These are phyloP conservation scores for Monochamus saltuarius DNA, from an alignment of 1,140 invertebrate genomes.

Conservation along the genomic window DNA sequence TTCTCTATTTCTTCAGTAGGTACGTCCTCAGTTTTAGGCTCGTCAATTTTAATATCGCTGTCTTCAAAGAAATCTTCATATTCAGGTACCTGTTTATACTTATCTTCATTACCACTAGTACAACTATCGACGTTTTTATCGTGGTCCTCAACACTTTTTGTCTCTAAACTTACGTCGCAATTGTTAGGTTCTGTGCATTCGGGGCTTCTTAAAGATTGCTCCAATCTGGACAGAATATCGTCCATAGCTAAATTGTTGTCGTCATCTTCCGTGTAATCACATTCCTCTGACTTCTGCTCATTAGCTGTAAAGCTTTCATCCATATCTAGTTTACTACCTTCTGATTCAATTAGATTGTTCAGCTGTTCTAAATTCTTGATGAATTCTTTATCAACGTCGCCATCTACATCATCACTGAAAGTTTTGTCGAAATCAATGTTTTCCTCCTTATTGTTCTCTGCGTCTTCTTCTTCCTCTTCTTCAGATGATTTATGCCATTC, in stretches of 20 bases:
- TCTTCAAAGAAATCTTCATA: slow-evolving; percentile 28
- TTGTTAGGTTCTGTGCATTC: slow-evolving; percentile 39
- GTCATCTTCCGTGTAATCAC: slow-evolving; percentile 61
- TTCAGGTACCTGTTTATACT: slow-evolving; percentile 18
- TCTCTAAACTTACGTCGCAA: slow-evolving; percentile 5
- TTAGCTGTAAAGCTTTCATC: slow-evolving; percentile 15
- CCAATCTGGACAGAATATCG: slow-evolving; percentile 59
- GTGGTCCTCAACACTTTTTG: not conserved
- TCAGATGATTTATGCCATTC: slow-evolving; percentile 40
- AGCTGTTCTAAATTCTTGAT: slow-evolving; percentile 38
- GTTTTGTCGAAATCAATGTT: slow-evolving; percentile 3
- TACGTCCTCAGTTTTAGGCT: slow-evolving; percentile 30
- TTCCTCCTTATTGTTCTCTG: slow-evolving; percentile 13
- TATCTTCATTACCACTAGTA: slow-evolving; percentile 11
- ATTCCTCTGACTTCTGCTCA: slow-evolving; percentile 40
- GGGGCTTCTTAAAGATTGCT: slow-evolving; percentile 58
- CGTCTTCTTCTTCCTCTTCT: not conserved
- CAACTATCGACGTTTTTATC: not conserved
- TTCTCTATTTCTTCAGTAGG: slow-evolving; percentile 27
- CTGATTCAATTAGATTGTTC: slow-evolving; percentile 38
- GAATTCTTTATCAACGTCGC: slow-evolving; percentile 33
- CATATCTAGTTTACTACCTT: slow-evolving; percentile 26
- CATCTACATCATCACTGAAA: slow-evolving; percentile 8
- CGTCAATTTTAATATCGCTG: slow-evolving; percentile 14
- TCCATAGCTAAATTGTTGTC: slow-evolving; percentile 61